phyloP scores from a whole-genome alignment of 2,797 vertebrate species.

The Scleropages formosus region DNA sequence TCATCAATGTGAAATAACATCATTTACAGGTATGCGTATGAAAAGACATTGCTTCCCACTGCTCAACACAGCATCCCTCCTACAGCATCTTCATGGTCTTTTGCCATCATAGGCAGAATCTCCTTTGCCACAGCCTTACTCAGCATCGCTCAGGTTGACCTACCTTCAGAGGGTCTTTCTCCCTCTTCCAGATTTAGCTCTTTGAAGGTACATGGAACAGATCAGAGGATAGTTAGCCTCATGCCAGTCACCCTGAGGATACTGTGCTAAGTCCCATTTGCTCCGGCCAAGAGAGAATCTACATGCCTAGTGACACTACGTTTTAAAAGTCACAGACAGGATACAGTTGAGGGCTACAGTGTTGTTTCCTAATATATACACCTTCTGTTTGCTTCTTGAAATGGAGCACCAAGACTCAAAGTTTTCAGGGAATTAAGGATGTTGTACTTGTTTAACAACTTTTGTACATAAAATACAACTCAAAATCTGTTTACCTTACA shows the following conservation, averaged over 20 bases:
- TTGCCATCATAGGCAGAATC: background rate
- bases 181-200: background rate
- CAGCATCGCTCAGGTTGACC: background rate
- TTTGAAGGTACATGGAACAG: conserved; percentile 14
- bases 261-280: background rate
- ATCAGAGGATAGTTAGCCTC: background rate
- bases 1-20: conserved; percentile 61
- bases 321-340: conserved; percentile 4
- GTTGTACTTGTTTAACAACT: too few species aligned
- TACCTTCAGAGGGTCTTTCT: background rate
- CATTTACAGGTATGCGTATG: conserved; percentile 61
- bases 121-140: background rate
- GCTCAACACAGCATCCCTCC: background rate
- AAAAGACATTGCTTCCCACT: conserved; percentile 23
- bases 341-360: background rate
- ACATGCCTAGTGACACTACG: background rate
- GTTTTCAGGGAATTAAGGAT: too few species aligned
- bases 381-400: background rate
- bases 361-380: background rate
- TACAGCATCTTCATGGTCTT: background rate
- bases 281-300: background rate
- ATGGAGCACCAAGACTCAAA: too few species aligned
- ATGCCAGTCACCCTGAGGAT: conserved; percentile 13
- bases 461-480: too few species aligned
- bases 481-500: too few species aligned